Conservation (phyloP, 2,888 invertebrate species). For the Drosophila anceps region DNA sequence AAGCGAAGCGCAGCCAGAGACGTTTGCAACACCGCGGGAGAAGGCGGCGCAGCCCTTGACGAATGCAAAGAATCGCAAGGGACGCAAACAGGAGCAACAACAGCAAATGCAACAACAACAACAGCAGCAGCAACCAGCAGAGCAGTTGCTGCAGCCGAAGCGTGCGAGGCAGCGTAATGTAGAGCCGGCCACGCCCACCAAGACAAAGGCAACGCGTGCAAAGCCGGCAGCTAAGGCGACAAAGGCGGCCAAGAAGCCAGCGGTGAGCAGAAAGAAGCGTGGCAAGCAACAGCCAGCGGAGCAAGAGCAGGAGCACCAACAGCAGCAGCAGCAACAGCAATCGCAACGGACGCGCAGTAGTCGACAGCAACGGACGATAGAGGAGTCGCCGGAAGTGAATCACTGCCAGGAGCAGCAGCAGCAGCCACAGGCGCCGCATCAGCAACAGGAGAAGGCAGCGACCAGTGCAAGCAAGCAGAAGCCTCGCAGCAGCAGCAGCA, state of each 20-base stretch:
- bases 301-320: background rate
- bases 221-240: conserved; percentile 17
- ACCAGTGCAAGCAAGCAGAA: conserved; percentile 22
- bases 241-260: conserved; percentile 10
- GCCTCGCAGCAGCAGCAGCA: conserved; percentile 18
- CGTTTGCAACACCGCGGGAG: conserved; percentile 6
- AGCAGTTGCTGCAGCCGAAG: conserved; percentile 17
- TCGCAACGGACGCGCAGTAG: conserved; percentile 50
- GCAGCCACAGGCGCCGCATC: background rate
- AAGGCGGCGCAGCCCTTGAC: conserved; percentile 21
- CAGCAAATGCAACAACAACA: background rate
- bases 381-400: conserved; percentile 19
- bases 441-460: conserved; percentile 1
- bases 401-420: conserved; percentile 23
- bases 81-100: conserved; percentile 27
- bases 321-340: conserved; percentile 2
- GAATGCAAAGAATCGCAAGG: conserved; percentile 25
- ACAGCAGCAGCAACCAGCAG: background rate
- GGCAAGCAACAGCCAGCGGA: conserved; percentile 29
- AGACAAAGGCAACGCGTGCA: conserved; percentile 20
- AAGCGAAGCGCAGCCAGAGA: conserved; percentile 44
- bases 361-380: conserved; percentile 29
- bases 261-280: conserved; percentile 23
- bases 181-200: conserved; percentile 7
- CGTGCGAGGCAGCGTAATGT: conserved; percentile 36